These are phyloP conservation scores for Ormyrus rosae DNA, from an alignment of 2,888 invertebrate genomes.

Conservation along the genomic window DNA sequence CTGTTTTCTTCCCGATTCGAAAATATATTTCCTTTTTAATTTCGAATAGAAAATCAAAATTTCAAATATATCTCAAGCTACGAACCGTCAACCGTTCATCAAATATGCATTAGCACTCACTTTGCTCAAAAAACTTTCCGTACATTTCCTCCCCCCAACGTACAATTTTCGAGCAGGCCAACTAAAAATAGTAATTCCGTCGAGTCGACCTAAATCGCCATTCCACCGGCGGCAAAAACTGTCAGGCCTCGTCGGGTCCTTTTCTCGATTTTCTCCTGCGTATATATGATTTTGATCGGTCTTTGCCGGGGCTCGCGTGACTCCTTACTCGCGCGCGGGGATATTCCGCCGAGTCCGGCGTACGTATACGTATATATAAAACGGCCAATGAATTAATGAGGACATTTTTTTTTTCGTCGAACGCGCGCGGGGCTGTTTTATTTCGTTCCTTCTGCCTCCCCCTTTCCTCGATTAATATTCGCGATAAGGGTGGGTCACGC, in stretches of 20 bases:
- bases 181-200: background rate
- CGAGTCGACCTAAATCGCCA: constrained; percentile 21
- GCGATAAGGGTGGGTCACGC: constrained; percentile 52
- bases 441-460: constrained; percentile 16
- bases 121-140: too few species aligned
- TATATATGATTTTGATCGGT: constrained; percentile 49
- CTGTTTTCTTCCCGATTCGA: too few species aligned
- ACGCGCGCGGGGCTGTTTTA: constrained; percentile 8
- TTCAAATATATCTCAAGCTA: too few species aligned
- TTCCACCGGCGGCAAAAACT: background rate
- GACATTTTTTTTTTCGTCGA: constrained; percentile 62
- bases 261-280: constrained; percentile 45
- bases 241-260: background rate
- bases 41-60: too few species aligned
- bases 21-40: too few species aligned
- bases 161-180: too few species aligned
- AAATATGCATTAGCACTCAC: too few species aligned
- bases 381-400: constrained; percentile 68
- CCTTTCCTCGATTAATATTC: constrained; percentile 46
- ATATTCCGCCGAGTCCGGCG: constrained; percentile 56
- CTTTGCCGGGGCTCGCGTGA: constrained; percentile 42
- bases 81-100: too few species aligned
- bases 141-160: too few species aligned
- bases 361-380: constrained; percentile 36
- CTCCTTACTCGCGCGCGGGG: constrained; percentile 52